These are phyloP conservation scores for Heliconius erato DNA, from an alignment of 2,888 invertebrate genomes.

Conservation along the genomic window DNA sequence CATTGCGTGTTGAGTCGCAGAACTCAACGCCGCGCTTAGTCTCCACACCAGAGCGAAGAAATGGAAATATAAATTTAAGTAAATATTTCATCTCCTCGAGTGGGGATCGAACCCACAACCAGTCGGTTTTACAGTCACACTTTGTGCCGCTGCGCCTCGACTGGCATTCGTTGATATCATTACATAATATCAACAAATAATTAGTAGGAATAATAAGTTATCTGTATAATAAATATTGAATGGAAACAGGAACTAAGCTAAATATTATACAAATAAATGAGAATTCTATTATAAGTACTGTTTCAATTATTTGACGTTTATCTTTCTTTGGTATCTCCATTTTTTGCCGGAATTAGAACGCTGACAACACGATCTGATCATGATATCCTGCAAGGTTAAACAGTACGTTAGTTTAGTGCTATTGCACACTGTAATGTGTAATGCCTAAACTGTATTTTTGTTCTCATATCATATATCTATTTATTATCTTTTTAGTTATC, in stretches of 20 bases:
- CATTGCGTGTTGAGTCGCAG: no score
- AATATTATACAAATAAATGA: background rate
- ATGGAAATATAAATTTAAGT: no score
- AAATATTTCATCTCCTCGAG: no score
- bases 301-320: background rate
- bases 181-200: no score
- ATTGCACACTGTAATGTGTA: background rate
- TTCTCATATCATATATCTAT: background rate
- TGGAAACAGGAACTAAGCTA: background rate
- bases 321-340: background rate
- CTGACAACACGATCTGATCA: background rate
- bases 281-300: background rate
- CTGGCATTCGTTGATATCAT: no score
- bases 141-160: no score
- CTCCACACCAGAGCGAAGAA: no score
- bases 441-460: background rate
- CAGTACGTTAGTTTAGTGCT: background rate
- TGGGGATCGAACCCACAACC: no score
- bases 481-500: background rate
- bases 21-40: no score
- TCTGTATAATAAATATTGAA: background rate
- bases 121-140: no score
- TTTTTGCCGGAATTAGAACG: conserved; percentile 20
- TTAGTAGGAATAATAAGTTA: background rate
- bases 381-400: conserved; percentile 27